Evolutionary conservation across 2,797 vertebrate genomes (phyloP).

Genomic region (Malacoraja senta): DNA sequence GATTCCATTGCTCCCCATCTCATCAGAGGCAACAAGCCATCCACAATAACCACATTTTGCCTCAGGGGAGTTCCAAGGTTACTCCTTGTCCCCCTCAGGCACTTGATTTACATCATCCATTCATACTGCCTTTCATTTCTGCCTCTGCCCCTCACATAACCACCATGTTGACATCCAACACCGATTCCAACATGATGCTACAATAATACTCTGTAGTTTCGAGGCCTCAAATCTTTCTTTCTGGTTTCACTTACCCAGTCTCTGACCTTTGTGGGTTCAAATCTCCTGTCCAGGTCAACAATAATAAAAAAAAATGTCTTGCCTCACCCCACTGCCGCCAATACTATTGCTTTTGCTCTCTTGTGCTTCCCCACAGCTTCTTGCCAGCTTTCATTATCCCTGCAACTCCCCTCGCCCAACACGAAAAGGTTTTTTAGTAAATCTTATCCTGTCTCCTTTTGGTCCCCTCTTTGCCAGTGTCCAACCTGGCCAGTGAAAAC

Average conservation of each 20-base stretch:
- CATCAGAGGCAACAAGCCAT: not conserved
- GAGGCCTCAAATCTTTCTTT: not conserved
- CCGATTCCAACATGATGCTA: not conserved
- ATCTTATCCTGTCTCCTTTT: not conserved
- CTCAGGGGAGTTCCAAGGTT: not conserved
- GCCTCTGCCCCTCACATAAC: too few relatives aligned
- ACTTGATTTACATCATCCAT: not conserved
- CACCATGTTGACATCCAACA: not conserved
- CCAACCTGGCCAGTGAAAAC: not conserved
- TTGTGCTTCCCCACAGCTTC: not conserved
- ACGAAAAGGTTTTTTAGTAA: not conserved
- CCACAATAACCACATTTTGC: not conserved
- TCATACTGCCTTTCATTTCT: not conserved
- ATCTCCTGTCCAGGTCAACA: not conserved
- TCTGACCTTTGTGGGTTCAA: not conserved
- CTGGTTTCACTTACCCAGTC: not conserved
- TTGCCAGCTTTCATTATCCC: not conserved
- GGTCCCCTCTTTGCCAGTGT: not conserved
- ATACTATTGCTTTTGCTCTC: not conserved
- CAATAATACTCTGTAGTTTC: not conserved
- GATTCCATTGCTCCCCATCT: not conserved
- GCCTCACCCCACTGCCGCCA: not conserved
- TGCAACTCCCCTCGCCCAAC: not conserved
- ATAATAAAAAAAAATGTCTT: not conserved
- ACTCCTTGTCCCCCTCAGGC: not conserved